phyloP scores from a whole-genome alignment of 2,888 invertebrate genomes.

The Melanotus villosus region DNA sequence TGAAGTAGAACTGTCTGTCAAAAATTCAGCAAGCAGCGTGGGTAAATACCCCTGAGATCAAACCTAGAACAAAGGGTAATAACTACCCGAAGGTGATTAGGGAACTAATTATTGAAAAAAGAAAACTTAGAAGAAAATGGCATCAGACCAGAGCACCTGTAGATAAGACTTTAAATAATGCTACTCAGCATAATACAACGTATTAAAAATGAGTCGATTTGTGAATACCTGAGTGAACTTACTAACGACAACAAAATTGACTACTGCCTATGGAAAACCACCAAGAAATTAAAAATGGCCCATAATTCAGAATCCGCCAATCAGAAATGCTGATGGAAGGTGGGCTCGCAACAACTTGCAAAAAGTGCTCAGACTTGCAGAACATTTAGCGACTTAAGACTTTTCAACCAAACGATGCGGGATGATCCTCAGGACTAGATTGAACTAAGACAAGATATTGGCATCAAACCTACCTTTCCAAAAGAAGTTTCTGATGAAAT shows the following conservation, averaged over 20 bases:
- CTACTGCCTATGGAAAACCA: conserved; percentile 16
- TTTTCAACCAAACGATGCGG: conserved; percentile 17
- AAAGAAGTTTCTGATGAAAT: conserved; percentile 11
- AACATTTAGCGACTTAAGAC: conserved; percentile 22
- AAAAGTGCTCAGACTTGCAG: conserved; percentile 27
- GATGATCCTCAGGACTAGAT: conserved; percentile 10
- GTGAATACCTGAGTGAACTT: conserved; percentile 21
- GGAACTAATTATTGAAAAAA: conserved; percentile 10
- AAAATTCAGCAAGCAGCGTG: conserved; percentile 28
- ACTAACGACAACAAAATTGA: conserved; percentile 28
- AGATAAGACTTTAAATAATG: conserved; percentile 26
- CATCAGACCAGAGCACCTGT: conserved; percentile 22
- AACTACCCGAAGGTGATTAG: conserved; percentile 34
- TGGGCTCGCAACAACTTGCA: conserved; percentile 18
- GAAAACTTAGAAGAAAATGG: conserved; percentile 30
- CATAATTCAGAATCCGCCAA: conserved; percentile 23
- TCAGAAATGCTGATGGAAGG: conserved; percentile 14
- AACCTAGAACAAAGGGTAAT: conserved; percentile 24
- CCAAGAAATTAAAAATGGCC: conserved; percentile 7
- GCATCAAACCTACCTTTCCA: not conserved
- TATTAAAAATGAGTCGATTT: conserved; percentile 27
- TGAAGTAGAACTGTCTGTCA: conserved; percentile 16
- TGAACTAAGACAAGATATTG: not conserved
- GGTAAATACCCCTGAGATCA: conserved; percentile 27
- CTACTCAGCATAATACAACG: conserved; percentile 14